Evolutionary conservation across 2,888 invertebrate genomes (phyloP).

Genomic region (Hirtodrosophila cameraria): DNA sequence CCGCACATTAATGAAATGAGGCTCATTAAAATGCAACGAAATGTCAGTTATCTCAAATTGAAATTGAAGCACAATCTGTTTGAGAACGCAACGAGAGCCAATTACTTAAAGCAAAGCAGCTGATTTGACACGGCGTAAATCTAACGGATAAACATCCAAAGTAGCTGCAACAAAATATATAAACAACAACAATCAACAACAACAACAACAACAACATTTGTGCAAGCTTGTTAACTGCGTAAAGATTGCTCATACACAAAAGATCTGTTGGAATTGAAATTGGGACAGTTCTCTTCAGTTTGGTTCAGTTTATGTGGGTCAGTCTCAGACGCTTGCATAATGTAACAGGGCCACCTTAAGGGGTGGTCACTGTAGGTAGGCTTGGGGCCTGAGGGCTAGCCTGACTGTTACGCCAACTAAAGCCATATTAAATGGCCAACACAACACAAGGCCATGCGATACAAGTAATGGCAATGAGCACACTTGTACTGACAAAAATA

Average conservation of each 20-base stretch:
- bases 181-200: constrained; percentile 30
- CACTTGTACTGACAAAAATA: constrained; percentile 32
- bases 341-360: constrained; percentile 37
- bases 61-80: constrained; percentile 68
- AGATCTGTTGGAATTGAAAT: constrained; percentile 41
- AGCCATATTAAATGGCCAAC: constrained; percentile 69
- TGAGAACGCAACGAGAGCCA: constrained; percentile 41
- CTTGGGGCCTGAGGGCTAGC: background rate
- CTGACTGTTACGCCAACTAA: constrained; percentile 27
- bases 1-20: constrained; percentile 63
- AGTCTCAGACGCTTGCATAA: constrained; percentile 62
- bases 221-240: constrained; percentile 74
- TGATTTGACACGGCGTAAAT: constrained; percentile 68
- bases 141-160: constrained; percentile 59
- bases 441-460: constrained; percentile 27
- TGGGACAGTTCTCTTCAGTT: constrained; percentile 24
- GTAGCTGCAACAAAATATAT: constrained; percentile 44
- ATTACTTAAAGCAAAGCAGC: constrained; percentile 47
- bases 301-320: constrained; percentile 44
- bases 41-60: constrained; percentile 80
- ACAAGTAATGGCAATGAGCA: constrained; percentile 61
- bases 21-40: constrained; percentile 81
- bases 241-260: constrained; percentile 58
- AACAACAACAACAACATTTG: constrained; percentile 56
- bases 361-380: background rate